Evolutionary conservation across 2,797 vertebrate species (phyloP), one percentile per base, ranked within the genome.

Genomic region (Enteromius trimaculatus): DNA sequence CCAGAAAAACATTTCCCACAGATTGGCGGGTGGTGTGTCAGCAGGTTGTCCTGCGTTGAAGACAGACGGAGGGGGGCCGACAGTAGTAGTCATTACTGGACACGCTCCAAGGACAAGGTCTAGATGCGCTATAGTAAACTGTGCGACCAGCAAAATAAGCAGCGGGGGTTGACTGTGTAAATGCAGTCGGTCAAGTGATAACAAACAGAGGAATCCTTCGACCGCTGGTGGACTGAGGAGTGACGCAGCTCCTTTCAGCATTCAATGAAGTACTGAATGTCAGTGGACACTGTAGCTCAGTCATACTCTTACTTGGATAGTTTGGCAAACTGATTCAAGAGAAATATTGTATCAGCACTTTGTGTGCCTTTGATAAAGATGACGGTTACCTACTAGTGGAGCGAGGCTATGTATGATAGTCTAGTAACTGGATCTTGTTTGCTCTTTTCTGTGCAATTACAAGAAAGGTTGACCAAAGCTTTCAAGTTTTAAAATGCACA

Each of bases 121-220:
- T 84, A 89, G 89, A 85, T 81, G 66, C 85, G 83, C 88, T 87
- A 37, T 84, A 88, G 89, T 90, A 91, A 93, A 92, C 88, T 77
- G 60, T 85, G 87, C 37, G 29, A 88, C 88, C 90, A 86, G 87
- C 88, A 91, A 91, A 94, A 92, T 91, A 92, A 93, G 90, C 92
- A 91, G 66, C 79, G 51, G 80, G 90, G 90, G 86, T 87, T 79
- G 84, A 82, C 86, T 88, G 78, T 88, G 90, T 90, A 90, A 92
- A 91, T 86, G 80, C 80, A 87, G 85, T 49, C 84, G 85, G 88
- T 78, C 71, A 65, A 88, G 84, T 86, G 90, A 88, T 87, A 91
- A 90, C 88, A 92, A 92, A 90, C 84, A 88, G 21, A 88, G 82
- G 60, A 87, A 82, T 84, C 75, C 71, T 87, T 62, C 37, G 34